Evolutionary conservation across 2,113 vertebrate species (phyloP).

Genomic region (rat (Rattus norvegicus)): GRCr8 NC_086032.1:89341501-89342000

Average conservation of each 20-base stretch:
- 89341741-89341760: background rate
- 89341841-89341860: constrained; percentile 43
- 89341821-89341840: background rate
- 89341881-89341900: background rate
- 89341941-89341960: constrained; percentile 54
- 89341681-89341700: background rate
- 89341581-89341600: background rate
- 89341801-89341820: constrained; percentile 47
- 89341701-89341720: no score
- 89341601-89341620: background rate
- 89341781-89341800: background rate
- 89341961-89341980: constrained; percentile 30
- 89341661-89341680: background rate
- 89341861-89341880: constrained; percentile 28
- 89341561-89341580: background rate
- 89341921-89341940: constrained; percentile 30
- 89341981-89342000: background rate
- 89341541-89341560: background rate
- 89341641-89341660: background rate
- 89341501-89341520: background rate
- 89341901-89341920: background rate
- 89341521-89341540: background rate
- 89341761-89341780: background rate
- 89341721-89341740: background rate
- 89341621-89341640: background rate